phyloP scores from a whole-genome alignment of 1,140 invertebrate genomes.

The Saxidomus purpurata region DNA sequence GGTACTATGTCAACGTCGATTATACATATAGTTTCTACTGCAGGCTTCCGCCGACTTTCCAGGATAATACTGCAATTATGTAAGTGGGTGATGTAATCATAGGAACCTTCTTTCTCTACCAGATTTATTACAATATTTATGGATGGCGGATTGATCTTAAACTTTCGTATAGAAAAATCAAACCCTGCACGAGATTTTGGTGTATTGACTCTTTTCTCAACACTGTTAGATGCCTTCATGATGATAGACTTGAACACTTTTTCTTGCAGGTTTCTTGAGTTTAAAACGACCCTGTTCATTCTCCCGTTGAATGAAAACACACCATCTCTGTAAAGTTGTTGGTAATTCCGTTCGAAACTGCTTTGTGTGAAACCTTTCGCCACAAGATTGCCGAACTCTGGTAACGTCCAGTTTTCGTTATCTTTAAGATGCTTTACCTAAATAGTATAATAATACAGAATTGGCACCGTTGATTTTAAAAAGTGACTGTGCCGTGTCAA shows the following conservation, averaged over 20 bases:
- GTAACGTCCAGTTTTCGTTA: not conserved
- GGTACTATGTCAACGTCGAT: conserved; percentile 35
- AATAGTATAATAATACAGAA: too few species aligned
- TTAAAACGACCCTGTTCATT: not conserved
- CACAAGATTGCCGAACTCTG: not conserved
- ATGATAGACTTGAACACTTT: conserved; percentile 26
- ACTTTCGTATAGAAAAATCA: not conserved
- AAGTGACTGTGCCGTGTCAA: too few species aligned
- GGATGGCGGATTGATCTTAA: conserved; percentile 7
- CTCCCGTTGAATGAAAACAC: not conserved
- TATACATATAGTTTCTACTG: not conserved
- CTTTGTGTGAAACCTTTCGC: not conserved
- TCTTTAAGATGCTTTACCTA: not conserved
- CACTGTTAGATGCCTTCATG: not conserved
- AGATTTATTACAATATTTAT: not conserved
- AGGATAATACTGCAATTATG: too few species aligned
- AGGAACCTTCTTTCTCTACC: not conserved
- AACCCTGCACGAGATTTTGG: not conserved
- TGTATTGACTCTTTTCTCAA: not conserved
- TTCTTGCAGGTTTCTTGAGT: conserved; percentile 14
- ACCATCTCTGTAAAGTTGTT: not conserved
- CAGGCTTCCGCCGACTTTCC: not conserved
- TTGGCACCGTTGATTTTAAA: too few species aligned
- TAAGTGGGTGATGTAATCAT: not conserved
- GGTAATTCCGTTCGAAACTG: not conserved